Evolutionary conservation across 2,797 vertebrate species (phyloP), one percentile per base, ranked within the genome.

Genomic region (Pseudotriccus pelzelni): DNA sequence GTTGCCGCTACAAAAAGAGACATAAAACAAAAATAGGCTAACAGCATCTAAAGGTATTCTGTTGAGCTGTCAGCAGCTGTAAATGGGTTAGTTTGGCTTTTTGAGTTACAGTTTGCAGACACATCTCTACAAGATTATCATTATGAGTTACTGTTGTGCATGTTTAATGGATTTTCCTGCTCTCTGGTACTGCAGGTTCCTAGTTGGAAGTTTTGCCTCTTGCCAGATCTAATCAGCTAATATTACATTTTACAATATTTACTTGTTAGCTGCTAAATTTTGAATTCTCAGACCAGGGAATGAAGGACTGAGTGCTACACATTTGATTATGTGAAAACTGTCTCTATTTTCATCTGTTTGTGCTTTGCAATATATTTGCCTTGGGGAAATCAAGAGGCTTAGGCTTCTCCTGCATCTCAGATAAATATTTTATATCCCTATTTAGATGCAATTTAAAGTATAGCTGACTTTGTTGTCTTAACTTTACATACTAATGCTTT

Each of bases 61-160:
- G 89, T 55, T 75, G 90, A 94, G 92, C 89, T 87, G 92, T 39
- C 82, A 60, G 53, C 82, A 91, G 96, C 87, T 55, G 63, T 93
- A 95, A 96, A 96, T 74, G 68, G 91, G 84, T 94, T 96, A 87
- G 93, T 97, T 94, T 92, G 90, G 94, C 58, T 95, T 95, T 82
- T 22, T 91, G 91, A 97, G 92, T 95, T 94, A 94, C 19, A 82
- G 72, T 96, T 94, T 96, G 79, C 86, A 93, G 89, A 83, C 78
- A 92, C 78, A 92, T 95, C 94, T 94, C 93, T 85, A 90, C 68
- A 86, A 79, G 68, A 95, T 94, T 95, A 93, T 67, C 56, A 64
- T 86, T 95, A 90, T 50, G 69, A 97, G 88, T 90, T 97, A 95
- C 90, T 83, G 60, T 5, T 80, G 32, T 58, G 22, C 53, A 49